Conservation (phyloP, 2,888 invertebrate genomes). For the Rugalucina vietnamica region DNA sequence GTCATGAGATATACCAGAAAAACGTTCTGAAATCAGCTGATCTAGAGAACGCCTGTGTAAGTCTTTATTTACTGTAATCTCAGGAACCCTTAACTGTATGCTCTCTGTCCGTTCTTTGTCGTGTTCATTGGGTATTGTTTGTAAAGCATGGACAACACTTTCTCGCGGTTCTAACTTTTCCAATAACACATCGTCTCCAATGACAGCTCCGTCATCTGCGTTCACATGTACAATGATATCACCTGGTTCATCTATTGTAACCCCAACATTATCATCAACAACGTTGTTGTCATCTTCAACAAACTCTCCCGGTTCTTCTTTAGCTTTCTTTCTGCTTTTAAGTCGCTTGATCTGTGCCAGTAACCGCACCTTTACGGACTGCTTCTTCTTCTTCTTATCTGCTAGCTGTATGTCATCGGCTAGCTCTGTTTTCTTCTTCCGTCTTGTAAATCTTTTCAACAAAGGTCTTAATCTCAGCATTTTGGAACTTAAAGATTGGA, state of each 20-base stretch:
- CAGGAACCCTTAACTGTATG: background rate
- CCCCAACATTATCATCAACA: background rate
- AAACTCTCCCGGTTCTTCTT: background rate
- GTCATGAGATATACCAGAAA: background rate
- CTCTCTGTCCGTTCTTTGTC: background rate
- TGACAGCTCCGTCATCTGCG: background rate
- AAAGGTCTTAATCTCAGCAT: background rate
- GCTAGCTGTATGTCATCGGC: background rate
- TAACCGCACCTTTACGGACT: background rate
- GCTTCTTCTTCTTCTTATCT: background rate
- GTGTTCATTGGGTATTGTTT: background rate
- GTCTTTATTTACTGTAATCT: background rate
- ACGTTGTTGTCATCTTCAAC: background rate
- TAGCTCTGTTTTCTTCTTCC: background rate
- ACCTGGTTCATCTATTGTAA: background rate
- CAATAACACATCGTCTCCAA: background rate
- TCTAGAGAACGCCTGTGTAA: background rate
- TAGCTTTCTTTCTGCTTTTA: background rate
- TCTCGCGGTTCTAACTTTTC: background rate
- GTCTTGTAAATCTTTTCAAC: slow-evolving; percentile 19
- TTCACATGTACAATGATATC: background rate
- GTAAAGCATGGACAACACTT: background rate
- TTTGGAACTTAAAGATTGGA: no score
- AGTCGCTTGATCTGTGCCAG: background rate
- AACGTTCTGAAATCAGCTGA: background rate